These are phyloP conservation scores for Eugnorisma glareosa DNA, from an alignment of 2,888 invertebrate genomes.

Conservation along the genomic window DNA sequence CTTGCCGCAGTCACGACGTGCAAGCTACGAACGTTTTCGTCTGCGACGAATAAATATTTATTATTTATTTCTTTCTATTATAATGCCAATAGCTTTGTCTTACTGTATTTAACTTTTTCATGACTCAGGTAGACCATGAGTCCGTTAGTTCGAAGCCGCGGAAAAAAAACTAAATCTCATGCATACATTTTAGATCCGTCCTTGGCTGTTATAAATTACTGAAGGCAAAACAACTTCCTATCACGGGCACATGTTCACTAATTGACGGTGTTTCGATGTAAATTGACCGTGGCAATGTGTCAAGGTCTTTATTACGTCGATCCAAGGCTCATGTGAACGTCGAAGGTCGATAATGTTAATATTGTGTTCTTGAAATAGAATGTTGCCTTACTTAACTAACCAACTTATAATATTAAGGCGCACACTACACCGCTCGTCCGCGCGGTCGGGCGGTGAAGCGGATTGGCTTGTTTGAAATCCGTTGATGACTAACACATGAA, in stretches of 20 bases:
- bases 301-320: slow-evolving; percentile 41
- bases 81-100: too few species aligned
- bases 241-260: slow-evolving; percentile 19
- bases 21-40: too few species aligned
- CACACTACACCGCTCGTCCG: background rate
- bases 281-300: slow-evolving; percentile 44
- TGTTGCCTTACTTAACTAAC: too few species aligned
- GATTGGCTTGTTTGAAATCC: background rate
- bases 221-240: slow-evolving; percentile 21
- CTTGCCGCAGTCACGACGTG: too few species aligned
- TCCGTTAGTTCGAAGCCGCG: background rate
- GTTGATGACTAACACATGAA: background rate
- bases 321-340: slow-evolving; percentile 29
- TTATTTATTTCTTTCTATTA: too few species aligned
- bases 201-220: background rate
- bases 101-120: background rate
- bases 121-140: background rate
- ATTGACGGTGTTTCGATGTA: slow-evolving; percentile 21
- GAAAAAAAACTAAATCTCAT: background rate
- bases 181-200: background rate
- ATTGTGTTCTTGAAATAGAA: slow-evolving; percentile 24
- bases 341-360: slow-evolving; percentile 26
- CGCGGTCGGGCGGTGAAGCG: background rate
- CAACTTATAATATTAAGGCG: background rate
- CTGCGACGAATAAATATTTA: too few species aligned